These are phyloP conservation scores for Copsychus sechellarum DNA, from an alignment of 2,113 vertebrate genomes.

Conservation along the genomic window DNA sequence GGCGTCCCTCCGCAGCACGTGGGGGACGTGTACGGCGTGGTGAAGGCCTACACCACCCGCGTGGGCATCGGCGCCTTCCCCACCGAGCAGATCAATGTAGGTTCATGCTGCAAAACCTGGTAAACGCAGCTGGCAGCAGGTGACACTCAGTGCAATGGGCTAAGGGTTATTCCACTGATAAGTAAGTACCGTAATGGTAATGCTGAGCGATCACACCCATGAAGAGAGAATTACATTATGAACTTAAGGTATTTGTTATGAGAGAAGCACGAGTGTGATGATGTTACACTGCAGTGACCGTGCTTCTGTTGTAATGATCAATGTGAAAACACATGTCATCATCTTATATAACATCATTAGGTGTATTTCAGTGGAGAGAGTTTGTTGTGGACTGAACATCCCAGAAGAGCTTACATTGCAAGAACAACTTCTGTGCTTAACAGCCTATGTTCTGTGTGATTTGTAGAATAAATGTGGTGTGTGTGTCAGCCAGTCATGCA, in stretches of 20 bases:
- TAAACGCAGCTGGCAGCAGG: neutral
- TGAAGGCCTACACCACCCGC: conserved; percentile 95
- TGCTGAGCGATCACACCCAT: neutral
- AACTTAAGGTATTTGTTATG: neutral
- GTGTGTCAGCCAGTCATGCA: neutral
- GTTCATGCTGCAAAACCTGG: neutral
- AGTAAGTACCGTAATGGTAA: neutral
- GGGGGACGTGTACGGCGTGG: conserved; percentile 92
- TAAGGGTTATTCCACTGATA: neutral
- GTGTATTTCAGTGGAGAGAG: neutral
- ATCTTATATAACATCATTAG: neutral
- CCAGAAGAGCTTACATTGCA: neutral
- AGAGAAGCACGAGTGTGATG: rapidly evolving
- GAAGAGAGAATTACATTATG: neutral
- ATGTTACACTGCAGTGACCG: neutral
- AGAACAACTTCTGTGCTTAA: neutral
- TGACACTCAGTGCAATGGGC: no score
- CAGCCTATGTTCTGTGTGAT: neutral
- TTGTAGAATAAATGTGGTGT: neutral
- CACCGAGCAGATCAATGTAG: conserved; percentile 94
- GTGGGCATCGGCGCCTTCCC: conserved; percentile 97
- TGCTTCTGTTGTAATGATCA: neutral
- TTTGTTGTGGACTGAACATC: neutral
- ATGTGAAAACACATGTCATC: neutral
- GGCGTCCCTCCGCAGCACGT: conserved; percentile 91